Percentiles rank a stretch among this genome's conserved stretches.
phyloP scores from a whole-genome alignment of 2,797 vertebrate genomes.

The Heteromormyrus szaboi region DNA sequence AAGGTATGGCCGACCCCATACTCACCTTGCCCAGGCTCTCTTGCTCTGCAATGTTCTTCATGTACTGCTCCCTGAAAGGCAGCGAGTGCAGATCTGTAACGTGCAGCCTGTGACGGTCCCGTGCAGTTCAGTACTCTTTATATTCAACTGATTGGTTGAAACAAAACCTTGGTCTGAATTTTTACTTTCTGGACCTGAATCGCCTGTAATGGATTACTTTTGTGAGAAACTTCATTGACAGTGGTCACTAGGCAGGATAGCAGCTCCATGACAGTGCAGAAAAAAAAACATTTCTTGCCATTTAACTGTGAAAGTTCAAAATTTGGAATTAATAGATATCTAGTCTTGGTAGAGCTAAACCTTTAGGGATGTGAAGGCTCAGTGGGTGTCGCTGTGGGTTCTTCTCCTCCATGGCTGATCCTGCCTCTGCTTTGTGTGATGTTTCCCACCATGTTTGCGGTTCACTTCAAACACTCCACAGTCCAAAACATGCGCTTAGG shows the following conservation, averaged over 20 bases:
- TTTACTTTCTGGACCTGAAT: not conserved
- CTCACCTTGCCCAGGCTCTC: conserved; percentile 96
- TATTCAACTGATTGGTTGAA: not conserved
- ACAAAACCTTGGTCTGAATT: not conserved
- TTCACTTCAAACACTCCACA: not conserved
- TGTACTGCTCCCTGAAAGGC: conserved; percentile 79
- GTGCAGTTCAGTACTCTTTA: not conserved
- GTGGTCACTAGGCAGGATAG: not conserved
- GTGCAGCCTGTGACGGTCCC: not conserved
- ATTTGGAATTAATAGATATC: not conserved
- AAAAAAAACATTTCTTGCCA: not conserved
- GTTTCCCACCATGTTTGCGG: not conserved
- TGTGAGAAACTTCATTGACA: not conserved
- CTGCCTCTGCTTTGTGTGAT: not conserved
- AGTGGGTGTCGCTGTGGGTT: not conserved
- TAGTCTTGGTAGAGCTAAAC: not conserved
- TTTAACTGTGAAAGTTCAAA: not conserved
- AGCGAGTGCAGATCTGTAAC: conserved; percentile 26
- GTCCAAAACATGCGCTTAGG: not conserved
- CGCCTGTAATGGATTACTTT: not conserved
- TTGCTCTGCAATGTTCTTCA: conserved; percentile 86
- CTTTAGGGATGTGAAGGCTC: not conserved
- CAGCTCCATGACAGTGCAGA: not conserved
- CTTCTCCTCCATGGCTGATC: not conserved
- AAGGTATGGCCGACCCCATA: not conserved